Evolutionary conservation across 2,113 vertebrate species (phyloP), one percentile per base, ranked within the genome.

Genomic region (Colaptes auratus): DNA sequence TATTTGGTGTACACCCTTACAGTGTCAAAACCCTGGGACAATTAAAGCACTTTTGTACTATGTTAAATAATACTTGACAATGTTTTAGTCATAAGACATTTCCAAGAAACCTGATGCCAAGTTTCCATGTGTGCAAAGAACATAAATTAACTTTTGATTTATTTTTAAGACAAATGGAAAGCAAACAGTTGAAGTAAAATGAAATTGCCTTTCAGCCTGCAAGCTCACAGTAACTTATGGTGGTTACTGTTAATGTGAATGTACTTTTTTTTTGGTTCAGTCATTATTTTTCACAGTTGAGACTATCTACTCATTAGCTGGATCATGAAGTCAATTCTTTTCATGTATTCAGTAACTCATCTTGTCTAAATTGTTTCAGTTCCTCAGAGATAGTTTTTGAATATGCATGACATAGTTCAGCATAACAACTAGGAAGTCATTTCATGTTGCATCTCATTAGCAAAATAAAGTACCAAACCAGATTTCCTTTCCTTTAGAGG

Each of bases 341-440:
- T 95, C 82, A 94, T 95, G 82, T 88, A 86, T 94, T 95, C 94
- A 79, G 86, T 86, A 93, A 90, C 79, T 94, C 91, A 91, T 95
- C 89, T 95, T 94, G 73, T 79, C 90, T 93, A 96, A 95, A 95
- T 95, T 82, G 76, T 96, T 96, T 93, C 88, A 84, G 91, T 95
- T 95, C 95, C 93, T 95, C 73, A 21, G 95, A 97, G 94, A 93
- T 78, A 74, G 58, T 83, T 95, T 92, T 77, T 97, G 94, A 97
- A 96, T 96, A 97, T 97, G 91, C 90, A 96, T 96, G 86, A 90
- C 73, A 59, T 63, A 80, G 92, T 94, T 86, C 94, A 69, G 85
- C 80, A 91, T 96, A 95, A 95, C 92, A 97, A 95, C 86, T 86
- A 93, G 93, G 91, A 95, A 97, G 80, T 90, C 53, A 93, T 95